Base-by-base conservation (phyloP, 2,113 vertebrate species). In the Eulemur macaco region DNA sequence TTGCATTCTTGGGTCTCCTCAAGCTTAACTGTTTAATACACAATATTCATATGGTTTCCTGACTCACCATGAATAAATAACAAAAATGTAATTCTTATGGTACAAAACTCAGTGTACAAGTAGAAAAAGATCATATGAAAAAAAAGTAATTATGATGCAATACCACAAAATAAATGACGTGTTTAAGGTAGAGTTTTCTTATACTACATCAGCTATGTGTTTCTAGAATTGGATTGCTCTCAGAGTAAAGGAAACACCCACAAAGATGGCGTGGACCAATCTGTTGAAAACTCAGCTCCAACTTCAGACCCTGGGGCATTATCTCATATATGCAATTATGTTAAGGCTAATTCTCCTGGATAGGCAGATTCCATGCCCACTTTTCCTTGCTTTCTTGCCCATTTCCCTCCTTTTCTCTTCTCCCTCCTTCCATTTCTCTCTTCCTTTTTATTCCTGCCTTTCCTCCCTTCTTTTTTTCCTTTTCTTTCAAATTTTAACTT, bases 161-260 rank as follows among this genome's bases (percentile, higher is more conserved):
- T 0, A 42, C 12, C 47, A 92, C 78, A 89, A 89, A 89, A 73
- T 52, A 95, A 63, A 95, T 69, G 29, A 54, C 34, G 42, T 80
- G 9, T 89, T 87, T 76, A 91, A 95, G 76, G 37, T 17, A 94
- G 29, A 92, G 27, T 66, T 77, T 96, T 94, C 91, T 91, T 45
- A 88, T 37, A 47, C 54, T 88, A 6, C 1, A 42, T 42, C 60
- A 83, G 25, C n/a, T 78, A 54, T 31, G 45, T 80, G 69, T 91
- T 96, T 91, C 83, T 64, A 93, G 60, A 85, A 78, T 42, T 94
- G 25, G 11, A 85, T 58, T 88, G 37, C 80, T 78, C 63, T 94
- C 63, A 42, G 10, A 88, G 34, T 73, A 42, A 78, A 97, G 56
- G 87, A 91, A 78, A 11, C 45, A 94, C 39, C 3, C 56, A 74